Evolutionary conservation across 2,797 vertebrate genomes (phyloP), one percentile per base, ranked within the genome.

Genomic region (Loris lydekkerianus): DNA sequence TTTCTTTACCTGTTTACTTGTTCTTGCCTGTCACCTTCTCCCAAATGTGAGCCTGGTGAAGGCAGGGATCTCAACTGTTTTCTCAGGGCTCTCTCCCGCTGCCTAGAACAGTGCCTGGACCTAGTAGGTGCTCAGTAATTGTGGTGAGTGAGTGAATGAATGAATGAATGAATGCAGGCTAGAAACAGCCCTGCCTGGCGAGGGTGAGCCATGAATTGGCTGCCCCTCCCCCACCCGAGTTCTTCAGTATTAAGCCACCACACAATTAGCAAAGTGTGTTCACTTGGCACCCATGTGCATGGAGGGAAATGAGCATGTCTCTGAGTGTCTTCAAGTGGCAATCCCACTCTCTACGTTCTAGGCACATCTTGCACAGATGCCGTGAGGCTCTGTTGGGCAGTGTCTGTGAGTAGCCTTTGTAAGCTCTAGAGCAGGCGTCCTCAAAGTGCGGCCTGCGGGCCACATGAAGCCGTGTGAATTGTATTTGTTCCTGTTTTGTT

Each of bases 301-400:
- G 1, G 2, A n/a, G 58, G 18, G 70, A 84, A 5, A 23, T 8
- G 14, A 89, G 6, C 37, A 3, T 37, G 70, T 27, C 0, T 3
- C 72, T 0, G 5, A 56, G 9, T 2, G 27, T 65, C 31, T 56
- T 18, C 58, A 17, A 11, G 18, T 0, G 1, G 27, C 18, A 21
- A 13, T 40, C 43, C 25, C 14, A 0, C 8, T 29, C 0, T 27
- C 14, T 23, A 7, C 8, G 1, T 11, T 94, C 27, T 11, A 10
- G 46, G 46, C 46, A 46, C 46, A 10, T 46, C 46, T 46, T 46
- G 8, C 46, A 9, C 46, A 10, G 46, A 46, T 46, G 46, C 46
- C 46, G 46, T 46, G 46, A 46, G 46, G 46, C 46, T 46, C 46
- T 46, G 46, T 46, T 46, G 46, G 46, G 10, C 46, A 10, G 9